Percentiles rank a stretch among this genome's conserved stretches.
Evolutionary conservation across 2,888 invertebrate genomes (phyloP).

Genomic region (Ennomos erosarius): DNA sequence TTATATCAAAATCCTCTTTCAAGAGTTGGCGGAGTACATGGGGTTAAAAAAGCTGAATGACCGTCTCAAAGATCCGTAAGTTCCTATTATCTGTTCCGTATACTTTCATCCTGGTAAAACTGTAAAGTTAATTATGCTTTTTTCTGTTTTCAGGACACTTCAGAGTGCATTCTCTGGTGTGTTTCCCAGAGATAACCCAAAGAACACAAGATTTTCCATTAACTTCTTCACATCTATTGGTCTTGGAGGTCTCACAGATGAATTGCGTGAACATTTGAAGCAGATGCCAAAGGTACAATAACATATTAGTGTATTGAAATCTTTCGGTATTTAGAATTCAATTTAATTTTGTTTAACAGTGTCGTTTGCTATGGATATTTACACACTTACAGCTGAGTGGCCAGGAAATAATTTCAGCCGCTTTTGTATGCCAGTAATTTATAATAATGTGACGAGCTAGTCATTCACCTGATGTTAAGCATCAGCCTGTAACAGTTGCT

Average conservation of each 20-base stretch:
- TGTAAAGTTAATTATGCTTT: slow-evolving; percentile 23
- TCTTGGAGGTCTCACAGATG: slow-evolving; percentile 97
- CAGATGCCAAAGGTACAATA: slow-evolving; percentile 87
- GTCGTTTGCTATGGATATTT: too few species aligned
- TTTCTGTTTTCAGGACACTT: slow-evolving; percentile 88
- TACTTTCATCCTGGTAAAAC: slow-evolving; percentile 18
- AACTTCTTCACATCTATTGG: slow-evolving; percentile 99
- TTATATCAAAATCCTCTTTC: slow-evolving; percentile 98
- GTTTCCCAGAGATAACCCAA: slow-evolving; percentile 97
- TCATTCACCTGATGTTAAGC: too few species aligned
- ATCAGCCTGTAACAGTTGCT: too few species aligned
- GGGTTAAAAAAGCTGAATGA: slow-evolving; percentile 96
- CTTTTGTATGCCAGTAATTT: too few species aligned
- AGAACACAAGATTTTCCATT: slow-evolving; percentile 98
- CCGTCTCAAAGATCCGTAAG: slow-evolving; percentile 95
- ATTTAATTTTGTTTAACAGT: too few species aligned
- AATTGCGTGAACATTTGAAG: slow-evolving; percentile 94
- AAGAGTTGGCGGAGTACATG: slow-evolving; percentile 98
- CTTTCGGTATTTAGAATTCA: too few species aligned
- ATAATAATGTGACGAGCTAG: too few species aligned
- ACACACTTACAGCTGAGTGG: too few species aligned
- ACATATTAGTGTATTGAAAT: too few species aligned
- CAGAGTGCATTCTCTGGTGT: slow-evolving; percentile 95
- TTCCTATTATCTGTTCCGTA: slow-evolving; percentile 49
- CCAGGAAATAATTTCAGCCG: too few species aligned